A percentile compares a stretch with the other conserved stretches of the same genome.
Conservation (phyloP, 1,140 invertebrate species). For the Tribolium madens region DNA sequence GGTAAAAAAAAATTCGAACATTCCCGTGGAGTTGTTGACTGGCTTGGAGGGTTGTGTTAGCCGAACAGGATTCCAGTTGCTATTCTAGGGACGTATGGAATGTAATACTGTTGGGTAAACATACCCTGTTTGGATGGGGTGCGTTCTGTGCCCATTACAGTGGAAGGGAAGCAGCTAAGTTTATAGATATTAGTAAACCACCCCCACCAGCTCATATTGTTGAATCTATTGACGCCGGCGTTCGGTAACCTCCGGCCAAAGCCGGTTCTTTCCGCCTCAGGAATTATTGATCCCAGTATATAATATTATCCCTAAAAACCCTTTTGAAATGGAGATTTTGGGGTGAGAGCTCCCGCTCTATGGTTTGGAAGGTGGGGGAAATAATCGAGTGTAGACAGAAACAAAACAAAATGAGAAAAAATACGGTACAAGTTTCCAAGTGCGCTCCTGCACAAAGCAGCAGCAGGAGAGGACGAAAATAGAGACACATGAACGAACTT, state of each 20-base stretch:
- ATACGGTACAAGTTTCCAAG: constrained; percentile 46
- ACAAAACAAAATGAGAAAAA: constrained; percentile 57
- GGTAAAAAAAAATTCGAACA: not conserved
- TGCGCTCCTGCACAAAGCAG: constrained; percentile 18
- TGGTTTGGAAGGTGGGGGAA: constrained; percentile 51
- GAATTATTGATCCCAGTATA: constrained; percentile 52
- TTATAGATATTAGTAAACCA: constrained; percentile 35
- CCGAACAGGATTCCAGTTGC: not conserved
- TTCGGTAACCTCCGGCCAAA: constrained; percentile 44
- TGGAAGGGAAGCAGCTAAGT: constrained; percentile 34
- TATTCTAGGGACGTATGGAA: constrained; percentile 1
- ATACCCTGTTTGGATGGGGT: constrained; percentile 18
- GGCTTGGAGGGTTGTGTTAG: not conserved
- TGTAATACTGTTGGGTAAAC: constrained; percentile 33
- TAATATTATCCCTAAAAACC: constrained; percentile 56
- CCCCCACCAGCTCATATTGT: constrained; percentile 40
- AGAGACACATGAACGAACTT: not conserved
- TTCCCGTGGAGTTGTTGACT: not conserved
- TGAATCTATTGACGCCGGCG: constrained; percentile 49
- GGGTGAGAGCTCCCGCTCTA: constrained; percentile 50
- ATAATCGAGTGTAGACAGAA: constrained; percentile 58
- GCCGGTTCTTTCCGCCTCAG: constrained; percentile 44
- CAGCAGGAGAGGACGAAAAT: not conserved
- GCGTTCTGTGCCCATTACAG: constrained; percentile 21
- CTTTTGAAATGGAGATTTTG: constrained; percentile 58